Percentiles rank a stretch among this genome's conserved stretches.
Conservation (phyloP, 2,113 vertebrate species). For the Scytalopus superciliaris region DNA sequence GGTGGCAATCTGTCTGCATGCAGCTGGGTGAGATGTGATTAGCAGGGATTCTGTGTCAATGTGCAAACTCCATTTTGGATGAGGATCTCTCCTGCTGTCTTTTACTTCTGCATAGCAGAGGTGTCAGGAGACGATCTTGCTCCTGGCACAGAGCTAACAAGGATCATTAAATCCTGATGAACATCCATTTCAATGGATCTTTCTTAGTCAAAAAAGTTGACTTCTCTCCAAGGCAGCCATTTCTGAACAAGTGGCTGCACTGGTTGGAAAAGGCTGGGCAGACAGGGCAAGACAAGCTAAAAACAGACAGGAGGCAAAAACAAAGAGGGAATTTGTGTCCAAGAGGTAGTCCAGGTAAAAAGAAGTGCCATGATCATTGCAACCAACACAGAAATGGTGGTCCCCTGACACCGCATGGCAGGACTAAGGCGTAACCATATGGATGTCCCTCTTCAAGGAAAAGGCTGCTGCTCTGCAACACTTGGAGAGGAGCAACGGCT, state of each 20-base stretch:
- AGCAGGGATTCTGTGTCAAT: neutral
- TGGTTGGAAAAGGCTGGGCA: neutral
- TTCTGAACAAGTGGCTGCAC: accelerated
- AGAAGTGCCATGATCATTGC: accelerated
- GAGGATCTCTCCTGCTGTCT: neutral
- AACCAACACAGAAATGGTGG: accelerated
- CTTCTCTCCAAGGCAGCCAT: neutral
- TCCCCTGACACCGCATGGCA: neutral
- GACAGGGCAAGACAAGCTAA: neutral
- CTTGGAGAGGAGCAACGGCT: neutral
- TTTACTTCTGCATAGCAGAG: neutral
- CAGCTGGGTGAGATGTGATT: neutral
- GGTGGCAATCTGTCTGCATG: neutral
- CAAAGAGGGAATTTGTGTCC: neutral
- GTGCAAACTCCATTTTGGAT: neutral
- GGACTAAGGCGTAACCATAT: neutral
- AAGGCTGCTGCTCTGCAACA: neutral
- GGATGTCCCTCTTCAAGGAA: neutral
- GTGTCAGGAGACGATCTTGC: neutral
- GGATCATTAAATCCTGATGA: conserved; percentile 56
- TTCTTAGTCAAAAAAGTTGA: conserved; percentile 8
- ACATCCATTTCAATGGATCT: conserved; percentile 33
- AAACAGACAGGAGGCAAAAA: neutral
- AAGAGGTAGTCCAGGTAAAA: neutral
- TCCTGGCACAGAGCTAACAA: neutral